Conservation (phyloP, 1,140 invertebrate genomes). For the Rhopalosiphum padi region DNA sequence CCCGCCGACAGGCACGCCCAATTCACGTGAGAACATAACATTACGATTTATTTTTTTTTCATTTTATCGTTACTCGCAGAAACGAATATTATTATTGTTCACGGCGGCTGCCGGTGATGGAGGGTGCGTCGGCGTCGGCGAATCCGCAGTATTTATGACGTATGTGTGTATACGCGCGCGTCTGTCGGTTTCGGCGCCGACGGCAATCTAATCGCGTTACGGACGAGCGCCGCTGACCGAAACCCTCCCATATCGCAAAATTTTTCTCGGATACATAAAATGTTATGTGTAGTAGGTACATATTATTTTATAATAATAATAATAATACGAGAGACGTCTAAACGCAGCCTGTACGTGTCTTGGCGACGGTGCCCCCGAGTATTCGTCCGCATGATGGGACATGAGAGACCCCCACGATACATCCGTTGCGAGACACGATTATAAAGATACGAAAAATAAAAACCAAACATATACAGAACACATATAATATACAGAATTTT, state of each 20-base stretch:
- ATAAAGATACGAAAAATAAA: not conserved
- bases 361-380: not conserved
- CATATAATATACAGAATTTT: not conserved
- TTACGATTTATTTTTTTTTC: constrained; percentile 10
- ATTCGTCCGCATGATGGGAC: too few relatives aligned
- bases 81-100: not conserved
- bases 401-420: not conserved
- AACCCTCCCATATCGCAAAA: not conserved
- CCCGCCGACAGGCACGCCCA: not conserved
- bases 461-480: not conserved
- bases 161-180: too few relatives aligned
- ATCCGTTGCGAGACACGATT: too few relatives aligned
- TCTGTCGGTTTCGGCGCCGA: not conserved
- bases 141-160: not conserved
- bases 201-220: not conserved
- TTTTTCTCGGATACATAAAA: not conserved
- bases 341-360: not conserved
- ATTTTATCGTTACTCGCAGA: not conserved
- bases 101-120: too few relatives aligned
- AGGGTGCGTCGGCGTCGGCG: not conserved
- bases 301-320: not conserved
- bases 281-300: not conserved
- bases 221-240: not conserved
- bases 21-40: not conserved
- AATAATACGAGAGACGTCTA: not conserved